Conservation (phyloP, 2,113 vertebrate genomes). For the Neolamprologus devosi region DNA sequence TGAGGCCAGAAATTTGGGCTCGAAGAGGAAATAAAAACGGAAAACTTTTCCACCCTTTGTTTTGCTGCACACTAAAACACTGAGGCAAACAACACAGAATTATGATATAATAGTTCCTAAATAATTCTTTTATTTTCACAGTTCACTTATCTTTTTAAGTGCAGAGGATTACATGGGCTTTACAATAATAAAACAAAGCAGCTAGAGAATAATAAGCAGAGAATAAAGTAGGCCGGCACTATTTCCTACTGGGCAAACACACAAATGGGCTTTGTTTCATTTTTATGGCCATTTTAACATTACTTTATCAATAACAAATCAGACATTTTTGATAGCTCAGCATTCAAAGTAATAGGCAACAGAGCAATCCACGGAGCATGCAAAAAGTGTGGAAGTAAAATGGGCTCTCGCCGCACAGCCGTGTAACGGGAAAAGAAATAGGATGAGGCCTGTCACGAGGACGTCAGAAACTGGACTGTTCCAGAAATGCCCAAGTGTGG, state of each 20-base stretch:
- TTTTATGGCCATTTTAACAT: conserved; percentile 59
- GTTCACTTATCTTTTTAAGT: conserved; percentile 52
- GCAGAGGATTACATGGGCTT: conserved; percentile 47
- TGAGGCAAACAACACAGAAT: not conserved
- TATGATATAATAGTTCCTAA: conserved; percentile 26
- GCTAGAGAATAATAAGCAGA: not conserved
- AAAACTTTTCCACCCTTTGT: not conserved
- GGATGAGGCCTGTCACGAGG: conserved; percentile 65
- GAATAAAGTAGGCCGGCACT: not conserved
- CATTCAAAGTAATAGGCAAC: conserved; percentile 55
- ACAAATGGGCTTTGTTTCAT: conserved; percentile 52
- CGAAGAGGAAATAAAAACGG: not conserved
- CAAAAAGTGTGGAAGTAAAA: conserved; percentile 49
- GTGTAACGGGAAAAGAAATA: conserved; percentile 53
- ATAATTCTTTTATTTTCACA: conserved; percentile 44
- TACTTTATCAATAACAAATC: conserved; percentile 71
- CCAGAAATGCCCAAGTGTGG: conserved; percentile 73
- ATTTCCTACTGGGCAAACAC: conserved; percentile 23
- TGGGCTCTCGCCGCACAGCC: conserved; percentile 49
- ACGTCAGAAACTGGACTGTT: conserved; percentile 66
- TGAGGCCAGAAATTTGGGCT: conserved; percentile 9
- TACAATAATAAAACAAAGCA: conserved; percentile 43
- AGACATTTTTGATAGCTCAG: conserved; percentile 62
- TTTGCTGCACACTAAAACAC: conserved; percentile 3
- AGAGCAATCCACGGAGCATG: conserved; percentile 47